Evolutionary conservation across 2,113 vertebrate species (phyloP).

Genomic region (Entosphenus tridentatus): DNA sequence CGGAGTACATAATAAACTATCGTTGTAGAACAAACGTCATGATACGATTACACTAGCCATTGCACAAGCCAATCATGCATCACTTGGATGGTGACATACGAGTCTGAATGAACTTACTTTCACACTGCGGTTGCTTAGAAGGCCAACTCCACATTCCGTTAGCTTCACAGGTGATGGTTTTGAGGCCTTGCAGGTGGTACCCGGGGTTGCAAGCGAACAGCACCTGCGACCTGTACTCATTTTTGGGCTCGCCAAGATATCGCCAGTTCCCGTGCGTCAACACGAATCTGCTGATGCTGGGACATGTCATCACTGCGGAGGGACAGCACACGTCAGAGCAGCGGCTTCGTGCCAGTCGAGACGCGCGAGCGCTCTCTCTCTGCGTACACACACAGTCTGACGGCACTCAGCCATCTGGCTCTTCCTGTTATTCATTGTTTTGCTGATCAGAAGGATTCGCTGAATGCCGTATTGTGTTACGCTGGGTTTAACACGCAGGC

Average conservation of each 20-base stretch:
- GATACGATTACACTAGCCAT: too few species aligned
- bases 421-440: too few species aligned
- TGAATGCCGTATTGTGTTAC: too few species aligned
- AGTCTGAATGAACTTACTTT: conserved; percentile 32
- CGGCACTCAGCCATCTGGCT: too few species aligned
- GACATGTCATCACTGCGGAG: conserved; percentile 49
- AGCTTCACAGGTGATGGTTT: conserved; percentile 65
- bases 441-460: too few species aligned
- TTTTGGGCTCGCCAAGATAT: conserved; percentile 62
- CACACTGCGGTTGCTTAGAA: conserved; percentile 48
- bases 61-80: too few species aligned
- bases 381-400: too few species aligned
- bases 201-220: conserved; percentile 89
- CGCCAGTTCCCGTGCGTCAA: conserved; percentile 81
- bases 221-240: conserved; percentile 68
- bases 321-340: neutral
- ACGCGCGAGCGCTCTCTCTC: too few species aligned
- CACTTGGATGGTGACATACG: neutral
- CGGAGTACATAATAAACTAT: too few species aligned
- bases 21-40: too few species aligned
- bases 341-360: neutral
- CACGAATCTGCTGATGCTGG: conserved; percentile 47
- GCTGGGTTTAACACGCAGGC: too few species aligned
- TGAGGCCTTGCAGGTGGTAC: conserved; percentile 71
- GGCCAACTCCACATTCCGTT: conserved; percentile 70